Conservation (phyloP, 2,888 invertebrate species). For the Cordilura impudica region DNA sequence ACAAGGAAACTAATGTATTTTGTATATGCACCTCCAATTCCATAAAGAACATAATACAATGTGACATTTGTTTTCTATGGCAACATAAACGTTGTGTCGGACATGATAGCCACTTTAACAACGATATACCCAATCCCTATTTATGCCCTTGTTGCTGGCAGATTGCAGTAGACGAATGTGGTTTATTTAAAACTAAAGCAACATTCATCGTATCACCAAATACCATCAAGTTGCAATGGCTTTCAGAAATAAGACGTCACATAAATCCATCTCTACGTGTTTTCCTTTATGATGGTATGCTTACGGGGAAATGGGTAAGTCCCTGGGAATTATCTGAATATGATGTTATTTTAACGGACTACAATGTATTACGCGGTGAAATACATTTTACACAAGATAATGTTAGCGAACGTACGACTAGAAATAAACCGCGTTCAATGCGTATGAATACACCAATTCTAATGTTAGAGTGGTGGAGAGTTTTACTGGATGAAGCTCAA, state of each 20-base stretch:
- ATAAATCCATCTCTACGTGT: slow-evolving; percentile 77
- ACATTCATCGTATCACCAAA: slow-evolving; percentile 86
- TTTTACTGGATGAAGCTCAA: slow-evolving; percentile 89
- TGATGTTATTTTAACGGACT: slow-evolving; percentile 87
- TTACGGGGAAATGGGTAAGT: slow-evolving; percentile 76
- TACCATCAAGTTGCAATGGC: slow-evolving; percentile 85
- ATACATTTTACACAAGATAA: slow-evolving; percentile 81
- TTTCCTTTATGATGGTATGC: slow-evolving; percentile 79
- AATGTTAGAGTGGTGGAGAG: slow-evolving; percentile 86
- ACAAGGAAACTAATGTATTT: slow-evolving; percentile 46
- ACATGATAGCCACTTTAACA: slow-evolving; percentile 61
- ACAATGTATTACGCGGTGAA: slow-evolving; percentile 82
- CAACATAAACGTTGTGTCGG: slow-evolving; percentile 84
- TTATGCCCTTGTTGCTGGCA: slow-evolving; percentile 84
- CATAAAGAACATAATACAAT: slow-evolving; percentile 77
- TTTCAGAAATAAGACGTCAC: slow-evolving; percentile 84
- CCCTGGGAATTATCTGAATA: slow-evolving; percentile 82
- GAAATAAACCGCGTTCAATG: slow-evolving; percentile 82
- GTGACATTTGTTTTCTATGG: slow-evolving; percentile 80
- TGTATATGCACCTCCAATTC: slow-evolving; percentile 77
- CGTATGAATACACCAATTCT: slow-evolving; percentile 83
- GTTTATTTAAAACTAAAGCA: slow-evolving; percentile 78
- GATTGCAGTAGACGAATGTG: slow-evolving; percentile 58
- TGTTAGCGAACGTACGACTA: slow-evolving; percentile 75
- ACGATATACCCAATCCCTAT: slow-evolving; percentile 77